phyloP scores from a whole-genome alignment of 1,140 invertebrate genomes.

The Elymnias hypermnestra region DNA sequence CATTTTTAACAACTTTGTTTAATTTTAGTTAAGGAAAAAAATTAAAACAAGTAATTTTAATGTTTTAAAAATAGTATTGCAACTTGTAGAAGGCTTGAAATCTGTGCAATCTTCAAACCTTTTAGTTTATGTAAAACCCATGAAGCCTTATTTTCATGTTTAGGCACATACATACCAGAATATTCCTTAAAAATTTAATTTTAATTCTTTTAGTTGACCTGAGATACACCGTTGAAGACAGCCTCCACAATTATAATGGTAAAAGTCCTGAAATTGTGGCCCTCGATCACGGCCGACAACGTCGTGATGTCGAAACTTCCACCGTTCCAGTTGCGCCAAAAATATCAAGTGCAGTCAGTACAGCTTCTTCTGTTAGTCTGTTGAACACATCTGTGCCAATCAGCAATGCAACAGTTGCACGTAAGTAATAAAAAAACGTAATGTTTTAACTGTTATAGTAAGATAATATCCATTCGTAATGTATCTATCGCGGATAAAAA shows the following conservation, averaged over 20 bases:
- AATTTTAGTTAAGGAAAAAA: no score
- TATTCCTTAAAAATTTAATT: no score
- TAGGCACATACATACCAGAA: background rate
- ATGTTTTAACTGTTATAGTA: no score
- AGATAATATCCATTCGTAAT: no score
- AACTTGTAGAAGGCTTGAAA: no score
- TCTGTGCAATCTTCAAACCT: no score
- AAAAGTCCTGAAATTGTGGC: constrained; percentile 20
- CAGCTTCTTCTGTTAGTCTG: background rate
- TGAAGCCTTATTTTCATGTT: background rate
- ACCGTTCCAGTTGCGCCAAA: background rate
- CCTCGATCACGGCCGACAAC: constrained; percentile 17
- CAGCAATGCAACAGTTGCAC: constrained; percentile 4
- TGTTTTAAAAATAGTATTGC: no score
- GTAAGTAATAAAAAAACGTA: no score
- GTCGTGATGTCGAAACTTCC: constrained; percentile 16
- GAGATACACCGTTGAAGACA: constrained; percentile 19
- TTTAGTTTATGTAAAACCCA: no score
- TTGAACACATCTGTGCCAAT: constrained; percentile 1
- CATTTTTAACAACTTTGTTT: no score
- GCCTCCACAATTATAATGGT: constrained; percentile 2
- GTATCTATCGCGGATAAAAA: no score
- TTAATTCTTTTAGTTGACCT: constrained; percentile 18
- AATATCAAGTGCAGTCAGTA: background rate
- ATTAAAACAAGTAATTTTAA: no score